Evolutionary conservation across 2,113 vertebrate genomes (phyloP), one percentile per base, ranked within the genome.

Genomic region (Sisor rabdophorus): DNA sequence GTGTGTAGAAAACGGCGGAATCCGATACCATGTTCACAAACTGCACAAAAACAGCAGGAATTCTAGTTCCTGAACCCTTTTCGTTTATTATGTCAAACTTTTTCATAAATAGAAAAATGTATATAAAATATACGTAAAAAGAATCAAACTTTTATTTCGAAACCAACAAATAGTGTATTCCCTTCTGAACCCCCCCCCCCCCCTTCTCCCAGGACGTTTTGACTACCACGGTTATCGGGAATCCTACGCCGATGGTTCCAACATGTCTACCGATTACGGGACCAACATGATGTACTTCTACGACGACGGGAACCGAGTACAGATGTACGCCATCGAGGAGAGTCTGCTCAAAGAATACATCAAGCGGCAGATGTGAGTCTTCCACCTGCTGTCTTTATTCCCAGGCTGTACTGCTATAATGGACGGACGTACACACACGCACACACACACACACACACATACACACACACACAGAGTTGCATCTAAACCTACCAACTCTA

Each of bases 331-430:
- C 3, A 94, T 99, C 85, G 95, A 97, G 63, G 94, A 98, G 83
- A 87, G 91, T 19, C 89, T 98, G 63, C 95, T 99, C 0, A 99
- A 99, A 85, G 95, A 96, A 64, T 98, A 98, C 64, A 95, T 99
- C 85, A 97, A 94, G 83, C 94, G 95, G 11, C 97, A 99, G 85
- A 97, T 99, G 97, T 99, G 89, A 94, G 95, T 92, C 55, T 26
- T 67, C 0, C 60, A 61, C 54, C 48, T 8, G 20, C 20, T 48
- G 10, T 22, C 26, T 20, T 47, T 19, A 47, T 19, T 19, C 36
- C 36, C 28, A 24, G 12, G 10, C 44, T 1, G 11, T 28, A 52
- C 15, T 4, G 3, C 20, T 64, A 20, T n/a, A 22, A 36, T 44
- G 32, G 7, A n/a, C 63, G 22, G 12, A 12, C 47, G 36, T 40